A percentile compares a stretch with the other conserved stretches of the same genome.
These are phyloP conservation scores for Psilopsiagon aymara DNA, from an alignment of 2,113 vertebrate species.

Conservation along the genomic window DNA sequence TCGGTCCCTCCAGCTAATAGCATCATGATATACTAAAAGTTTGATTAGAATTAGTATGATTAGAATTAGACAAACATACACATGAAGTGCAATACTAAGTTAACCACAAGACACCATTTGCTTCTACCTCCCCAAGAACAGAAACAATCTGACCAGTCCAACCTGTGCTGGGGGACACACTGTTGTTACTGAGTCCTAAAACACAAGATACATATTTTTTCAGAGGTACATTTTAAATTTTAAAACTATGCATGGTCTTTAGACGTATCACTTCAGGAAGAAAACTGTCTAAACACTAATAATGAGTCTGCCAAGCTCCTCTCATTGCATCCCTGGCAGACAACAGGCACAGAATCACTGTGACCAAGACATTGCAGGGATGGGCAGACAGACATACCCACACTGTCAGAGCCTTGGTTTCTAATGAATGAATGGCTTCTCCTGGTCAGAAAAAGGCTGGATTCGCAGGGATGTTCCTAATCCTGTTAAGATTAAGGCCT, in stretches of 20 bases:
- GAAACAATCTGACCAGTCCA: neutral
- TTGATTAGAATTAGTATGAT: neutral
- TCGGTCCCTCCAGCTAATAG: neutral
- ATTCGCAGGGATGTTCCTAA: neutral
- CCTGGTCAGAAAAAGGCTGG: neutral
- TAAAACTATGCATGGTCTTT: neutral
- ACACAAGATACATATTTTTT: neutral
- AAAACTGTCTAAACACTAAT: neutral
- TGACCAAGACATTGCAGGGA: fast-evolving
- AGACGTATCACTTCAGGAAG: neutral
- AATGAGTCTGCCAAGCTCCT: neutral
- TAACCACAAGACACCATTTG: neutral
- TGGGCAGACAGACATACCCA: fast-evolving
- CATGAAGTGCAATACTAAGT: neutral
- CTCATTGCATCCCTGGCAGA: neutral
- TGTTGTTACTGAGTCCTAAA: neutral
- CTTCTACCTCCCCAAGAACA: neutral
- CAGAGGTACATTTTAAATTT: neutral
- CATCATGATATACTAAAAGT: neutral
- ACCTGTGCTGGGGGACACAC: neutral
- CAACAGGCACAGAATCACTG: neutral
- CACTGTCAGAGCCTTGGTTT: neutral
- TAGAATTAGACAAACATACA: neutral
- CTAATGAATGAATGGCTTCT: neutral
- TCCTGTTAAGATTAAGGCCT: neutral